Conservation (phyloP, 2,797 vertebrate genomes). For the Pseudochromis fuscus region DNA sequence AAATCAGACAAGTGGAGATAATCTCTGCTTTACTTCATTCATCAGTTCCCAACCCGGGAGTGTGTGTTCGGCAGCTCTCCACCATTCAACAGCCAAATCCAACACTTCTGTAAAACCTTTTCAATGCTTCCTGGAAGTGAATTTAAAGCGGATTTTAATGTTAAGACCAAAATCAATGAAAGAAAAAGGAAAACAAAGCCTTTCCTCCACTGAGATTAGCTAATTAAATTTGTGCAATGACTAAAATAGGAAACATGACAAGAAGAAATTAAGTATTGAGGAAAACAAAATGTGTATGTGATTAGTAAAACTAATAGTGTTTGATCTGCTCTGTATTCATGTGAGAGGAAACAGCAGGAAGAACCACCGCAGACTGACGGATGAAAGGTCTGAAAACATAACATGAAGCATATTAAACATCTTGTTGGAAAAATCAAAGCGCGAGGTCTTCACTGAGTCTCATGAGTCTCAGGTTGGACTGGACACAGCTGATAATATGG, state of each 20-base stretch:
- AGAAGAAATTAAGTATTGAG: constrained; percentile 3
- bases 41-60: not conserved
- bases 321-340: constrained; percentile 7
- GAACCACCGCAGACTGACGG: not conserved
- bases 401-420: not conserved
- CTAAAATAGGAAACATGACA: not conserved
- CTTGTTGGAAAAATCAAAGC: not conserved
- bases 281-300: constrained; percentile 3
- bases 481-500: not conserved
- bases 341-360: constrained; percentile 5
- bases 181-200: not conserved
- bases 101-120: not conserved
- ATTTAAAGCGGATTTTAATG: not conserved
- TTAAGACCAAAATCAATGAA: not conserved
- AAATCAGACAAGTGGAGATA: not conserved
- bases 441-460: not conserved
- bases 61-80: not conserved
- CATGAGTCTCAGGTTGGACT: not conserved
- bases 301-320: constrained; percentile 32
- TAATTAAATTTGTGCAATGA: constrained; percentile 25
- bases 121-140: not conserved
- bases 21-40: not conserved
- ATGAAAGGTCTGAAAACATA: not conserved
- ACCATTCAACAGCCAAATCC: not conserved
- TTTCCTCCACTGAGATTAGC: constrained; percentile 13